phyloP scores from a whole-genome alignment of 2,888 invertebrate species.

The Ichneumoninae sp. region DNA sequence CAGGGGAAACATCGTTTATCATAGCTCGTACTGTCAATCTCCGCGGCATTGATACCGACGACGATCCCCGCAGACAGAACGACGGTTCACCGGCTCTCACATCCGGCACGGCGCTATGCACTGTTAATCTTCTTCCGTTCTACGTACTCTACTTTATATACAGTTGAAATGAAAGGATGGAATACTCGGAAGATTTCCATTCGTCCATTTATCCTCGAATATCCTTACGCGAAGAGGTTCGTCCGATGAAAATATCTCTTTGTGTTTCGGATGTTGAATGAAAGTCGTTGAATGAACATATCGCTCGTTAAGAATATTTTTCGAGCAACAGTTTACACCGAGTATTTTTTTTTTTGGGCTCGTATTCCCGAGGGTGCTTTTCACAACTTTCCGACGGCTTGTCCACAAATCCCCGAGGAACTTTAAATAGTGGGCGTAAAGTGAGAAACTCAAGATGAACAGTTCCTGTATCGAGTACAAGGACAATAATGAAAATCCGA shows the following conservation, averaged over 20 bases:
- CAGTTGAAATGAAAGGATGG: conserved; percentile 40
- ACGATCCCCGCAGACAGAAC: conserved; percentile 78
- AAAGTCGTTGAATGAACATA: conserved; percentile 6
- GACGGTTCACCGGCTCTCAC: conserved; percentile 71
- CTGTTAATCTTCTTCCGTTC: conserved; percentile 63
- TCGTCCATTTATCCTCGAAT: conserved; percentile 20
- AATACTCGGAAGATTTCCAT: conserved; percentile 33
- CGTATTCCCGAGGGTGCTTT: conserved; percentile 46
- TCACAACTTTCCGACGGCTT: conserved; percentile 43
- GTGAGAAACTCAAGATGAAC: conserved; percentile 26
- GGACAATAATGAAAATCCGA: conserved; percentile 49
- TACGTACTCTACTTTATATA: conserved; percentile 33
- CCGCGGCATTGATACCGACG: conserved; percentile 81
- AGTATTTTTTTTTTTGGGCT: conserved; percentile 48
- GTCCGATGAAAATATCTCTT: neutral
- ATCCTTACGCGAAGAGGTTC: neutral
- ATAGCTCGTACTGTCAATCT: conserved; percentile 82
- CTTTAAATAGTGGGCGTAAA: conserved; percentile 62
- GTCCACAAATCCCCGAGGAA: conserved; percentile 64
- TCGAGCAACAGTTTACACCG: conserved; percentile 14
- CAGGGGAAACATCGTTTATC: conserved; percentile 80
- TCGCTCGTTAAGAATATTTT: neutral
- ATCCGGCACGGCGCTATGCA: conserved; percentile 50
- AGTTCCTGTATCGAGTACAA: conserved; percentile 33
- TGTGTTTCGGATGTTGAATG: neutral